Conservation (phyloP, 2,888 invertebrate genomes). For the Epistrophella euchroma region DNA sequence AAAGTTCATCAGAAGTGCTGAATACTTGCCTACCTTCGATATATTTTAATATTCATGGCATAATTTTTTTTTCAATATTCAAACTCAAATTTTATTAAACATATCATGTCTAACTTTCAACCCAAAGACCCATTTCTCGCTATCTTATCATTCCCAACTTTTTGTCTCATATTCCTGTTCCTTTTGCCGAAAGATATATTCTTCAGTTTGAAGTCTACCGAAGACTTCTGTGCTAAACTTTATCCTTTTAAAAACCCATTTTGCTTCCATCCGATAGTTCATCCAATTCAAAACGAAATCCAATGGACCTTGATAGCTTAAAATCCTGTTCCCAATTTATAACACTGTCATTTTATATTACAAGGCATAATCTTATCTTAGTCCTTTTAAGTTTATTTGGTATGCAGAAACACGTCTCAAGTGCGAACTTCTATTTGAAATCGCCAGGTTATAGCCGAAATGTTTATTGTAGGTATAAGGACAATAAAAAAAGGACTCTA, state of each 20-base stretch:
- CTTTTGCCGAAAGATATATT: neutral
- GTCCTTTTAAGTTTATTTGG: constrained; percentile 29
- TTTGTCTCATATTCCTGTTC: constrained; percentile 46
- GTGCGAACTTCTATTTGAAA: constrained; percentile 58
- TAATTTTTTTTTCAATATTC: neutral
- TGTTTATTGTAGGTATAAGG: neutral
- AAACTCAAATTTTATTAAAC: neutral
- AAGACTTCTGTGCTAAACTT: neutral
- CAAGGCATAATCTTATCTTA: neutral
- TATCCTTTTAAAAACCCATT: neutral
- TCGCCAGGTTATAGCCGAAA: constrained; percentile 53
- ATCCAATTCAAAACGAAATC: constrained; percentile 10
- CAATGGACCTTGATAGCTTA: constrained; percentile 43
- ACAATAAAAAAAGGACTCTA: constrained; percentile 27
- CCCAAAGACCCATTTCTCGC: neutral
- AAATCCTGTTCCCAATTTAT: constrained; percentile 29
- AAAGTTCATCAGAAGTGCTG: neutral
- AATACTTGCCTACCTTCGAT: neutral
- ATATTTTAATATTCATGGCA: neutral
- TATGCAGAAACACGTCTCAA: constrained; percentile 63
- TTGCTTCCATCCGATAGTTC: neutral
- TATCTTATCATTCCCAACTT: constrained; percentile 40
- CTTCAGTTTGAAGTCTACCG: neutral
- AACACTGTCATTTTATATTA: constrained; percentile 8
- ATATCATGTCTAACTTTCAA: neutral